Percentiles rank a stretch among this genome's conserved stretches.
phyloP scores from a whole-genome alignment of 2,113 vertebrate species.

The Rhinogobius similis region DNA sequence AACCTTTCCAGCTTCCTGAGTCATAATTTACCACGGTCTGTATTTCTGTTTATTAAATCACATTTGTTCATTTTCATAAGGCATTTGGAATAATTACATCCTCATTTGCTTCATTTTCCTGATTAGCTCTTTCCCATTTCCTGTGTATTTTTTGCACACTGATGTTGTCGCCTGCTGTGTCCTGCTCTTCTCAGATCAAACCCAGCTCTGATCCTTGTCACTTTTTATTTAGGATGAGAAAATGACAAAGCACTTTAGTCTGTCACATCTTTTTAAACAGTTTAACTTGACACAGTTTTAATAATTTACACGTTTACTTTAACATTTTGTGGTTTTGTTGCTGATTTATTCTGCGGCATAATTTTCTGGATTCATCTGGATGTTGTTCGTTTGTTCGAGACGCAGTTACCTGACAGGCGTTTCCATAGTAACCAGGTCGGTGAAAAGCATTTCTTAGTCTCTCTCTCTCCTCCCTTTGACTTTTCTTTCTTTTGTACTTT shows the following conservation, averaged over 20 bases:
- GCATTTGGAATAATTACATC: not conserved
- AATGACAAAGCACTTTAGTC: conserved; percentile 23
- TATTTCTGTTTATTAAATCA: not conserved
- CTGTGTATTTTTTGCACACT: not conserved
- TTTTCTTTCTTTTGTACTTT: no score
- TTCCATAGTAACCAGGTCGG: conserved; percentile 52
- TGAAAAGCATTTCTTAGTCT: conserved; percentile 33
- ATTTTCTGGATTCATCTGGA: conserved; percentile 30
- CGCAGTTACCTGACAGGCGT: conserved; percentile 41
- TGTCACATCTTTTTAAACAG: not conserved
- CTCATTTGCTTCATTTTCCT: not conserved
- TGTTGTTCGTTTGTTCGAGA: conserved; percentile 9
- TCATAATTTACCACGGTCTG: not conserved
- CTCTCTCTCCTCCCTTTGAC: not conserved
- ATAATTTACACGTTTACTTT: not conserved
- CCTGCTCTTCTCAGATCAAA: conserved; percentile 16
- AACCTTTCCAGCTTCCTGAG: not conserved
- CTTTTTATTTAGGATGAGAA: conserved; percentile 1
- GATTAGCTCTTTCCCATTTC: not conserved
- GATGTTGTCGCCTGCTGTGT: conserved; percentile 1
- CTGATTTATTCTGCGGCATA: conserved; percentile 16
- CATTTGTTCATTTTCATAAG: not conserved
- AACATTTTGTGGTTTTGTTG: not conserved
- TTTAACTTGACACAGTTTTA: not conserved
- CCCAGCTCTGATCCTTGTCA: not conserved